Evolutionary conservation across 2,797 vertebrate species (phyloP).

Genomic region (Acrossocheilus wenchowensis): DNA sequence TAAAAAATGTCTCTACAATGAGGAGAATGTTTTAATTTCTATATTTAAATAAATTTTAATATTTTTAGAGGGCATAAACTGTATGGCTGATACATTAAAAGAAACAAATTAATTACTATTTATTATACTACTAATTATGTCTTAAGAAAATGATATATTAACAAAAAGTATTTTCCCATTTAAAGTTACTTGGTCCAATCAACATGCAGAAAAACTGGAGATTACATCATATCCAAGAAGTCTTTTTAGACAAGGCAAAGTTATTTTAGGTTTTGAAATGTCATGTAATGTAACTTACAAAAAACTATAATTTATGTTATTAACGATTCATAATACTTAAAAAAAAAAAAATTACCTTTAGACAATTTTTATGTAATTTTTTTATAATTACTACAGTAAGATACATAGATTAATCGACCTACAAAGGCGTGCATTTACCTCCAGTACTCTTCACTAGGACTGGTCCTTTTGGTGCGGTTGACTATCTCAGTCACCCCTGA

Average conservation of each 20-base stretch:
- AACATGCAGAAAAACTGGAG: neutral
- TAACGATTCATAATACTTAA: neutral
- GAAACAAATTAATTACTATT: neutral
- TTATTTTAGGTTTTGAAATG: neutral
- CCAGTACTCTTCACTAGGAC: slow-evolving; percentile 99
- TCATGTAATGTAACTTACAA: too few relatives aligned
- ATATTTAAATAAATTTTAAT: neutral
- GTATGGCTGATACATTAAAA: neutral
- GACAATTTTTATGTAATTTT: neutral
- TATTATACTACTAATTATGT: neutral
- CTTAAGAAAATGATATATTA: neutral
- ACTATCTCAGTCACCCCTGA: slow-evolving; percentile 79
- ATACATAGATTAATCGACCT: neutral
- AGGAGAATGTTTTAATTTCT: neutral
- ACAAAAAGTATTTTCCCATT: neutral
- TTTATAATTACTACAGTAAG: neutral
- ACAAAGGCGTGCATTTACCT: slow-evolving; percentile 77
- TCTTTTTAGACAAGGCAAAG: neutral
- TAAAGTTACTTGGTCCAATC: neutral
- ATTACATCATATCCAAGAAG: neutral
- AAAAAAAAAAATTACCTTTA: neutral
- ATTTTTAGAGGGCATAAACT: neutral
- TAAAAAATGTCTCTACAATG: neutral
- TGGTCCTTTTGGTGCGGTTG: slow-evolving; percentile 92
- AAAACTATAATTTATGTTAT: too few relatives aligned